Conservation (phyloP, 2,888 invertebrate genomes). For the Anagyrus pseudococci region DNA sequence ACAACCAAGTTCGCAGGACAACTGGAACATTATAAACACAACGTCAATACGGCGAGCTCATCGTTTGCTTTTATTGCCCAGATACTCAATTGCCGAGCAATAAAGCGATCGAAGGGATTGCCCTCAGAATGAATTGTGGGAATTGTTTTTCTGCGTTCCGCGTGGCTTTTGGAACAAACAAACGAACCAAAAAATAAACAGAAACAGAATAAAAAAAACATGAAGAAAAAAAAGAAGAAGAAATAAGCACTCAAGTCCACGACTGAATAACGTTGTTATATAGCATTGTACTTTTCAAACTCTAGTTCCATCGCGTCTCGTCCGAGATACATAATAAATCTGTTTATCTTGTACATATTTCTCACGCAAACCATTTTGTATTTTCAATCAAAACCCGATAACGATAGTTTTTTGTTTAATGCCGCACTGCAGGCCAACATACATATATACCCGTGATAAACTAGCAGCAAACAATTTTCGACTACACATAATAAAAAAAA, state of each 20-base stretch:
- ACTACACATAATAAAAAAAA: no score
- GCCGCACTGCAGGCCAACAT: no score
- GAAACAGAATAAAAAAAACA: not conserved
- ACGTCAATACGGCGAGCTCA: constrained; percentile 31
- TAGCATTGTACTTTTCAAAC: constrained; percentile 52
- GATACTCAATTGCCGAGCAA: constrained; percentile 18
- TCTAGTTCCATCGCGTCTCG: constrained; percentile 36
- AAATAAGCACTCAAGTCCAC: constrained; percentile 42
- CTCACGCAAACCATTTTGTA: constrained; percentile 5
- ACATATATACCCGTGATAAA: no score
- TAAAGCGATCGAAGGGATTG: constrained; percentile 48
- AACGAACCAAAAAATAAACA: not conserved
- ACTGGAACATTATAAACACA: constrained; percentile 37
- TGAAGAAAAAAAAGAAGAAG: not conserved
- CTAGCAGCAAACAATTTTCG: no score
- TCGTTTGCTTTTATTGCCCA: constrained; percentile 21
- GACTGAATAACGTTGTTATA: constrained; percentile 54
- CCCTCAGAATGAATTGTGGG: constrained; percentile 54
- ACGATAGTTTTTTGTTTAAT: no score
- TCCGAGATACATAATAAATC: constrained; percentile 33
- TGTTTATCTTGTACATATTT: constrained; percentile 37
- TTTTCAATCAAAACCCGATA: constrained; percentile 23
- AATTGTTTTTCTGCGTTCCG: constrained; percentile 60
- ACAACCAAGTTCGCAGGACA: constrained; percentile 39
- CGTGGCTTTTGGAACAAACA: constrained; percentile 37